Evolutionary conservation across 2,888 invertebrate species (phyloP), one percentile per base, ranked within the genome.

Genomic region (Steinernema scapterisci): DNA sequence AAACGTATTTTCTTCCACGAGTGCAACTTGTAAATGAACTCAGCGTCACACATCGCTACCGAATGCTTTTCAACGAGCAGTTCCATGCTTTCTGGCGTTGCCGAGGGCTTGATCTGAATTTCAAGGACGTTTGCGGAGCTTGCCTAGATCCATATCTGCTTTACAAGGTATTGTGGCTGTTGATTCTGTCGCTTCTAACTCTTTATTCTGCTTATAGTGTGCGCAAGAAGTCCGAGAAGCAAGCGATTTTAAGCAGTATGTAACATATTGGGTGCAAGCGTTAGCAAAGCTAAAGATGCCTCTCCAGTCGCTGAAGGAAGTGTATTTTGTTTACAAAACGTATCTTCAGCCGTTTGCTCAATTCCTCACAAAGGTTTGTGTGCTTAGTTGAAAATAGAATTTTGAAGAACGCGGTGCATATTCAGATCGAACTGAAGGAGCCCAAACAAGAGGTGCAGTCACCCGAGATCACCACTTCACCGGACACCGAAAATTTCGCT

Each of bases 31-130:
- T 63, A 27, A 63, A 63, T 27, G 63, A 63, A 27, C 1, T 63
- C 16, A 63, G 38, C 16, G 19, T 31, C 3, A 25, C 63, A 16
- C 27, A 63, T 16, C 63, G 63, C 31, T 63, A 11, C 25, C 27
- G 63, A 9, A 16, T 31, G 11, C 5, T 63, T 16, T 63, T 63
- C 63, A 63, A 31, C 63, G 63, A 63, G 27, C 27, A 63, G 25
- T 25, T 63, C 16, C 31, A 27, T 7, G 38, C 63, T 1, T 63
- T 63, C 63, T 63, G 63, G 63, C 63, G 19, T 1, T 63, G 63
- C 16, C 63, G 25, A 38, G 63, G 31, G 6, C 6, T 63, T 7
- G 11, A 9, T 52, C 23, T 52, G 11, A 3, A 21, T n/a, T 19
- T 21, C 21, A 1, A 52, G 21, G 21, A 19, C 16, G 23, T 21